Evolutionary conservation across 2,888 invertebrate species (phyloP).

Genomic region (Drosophila aldrichi): DNA sequence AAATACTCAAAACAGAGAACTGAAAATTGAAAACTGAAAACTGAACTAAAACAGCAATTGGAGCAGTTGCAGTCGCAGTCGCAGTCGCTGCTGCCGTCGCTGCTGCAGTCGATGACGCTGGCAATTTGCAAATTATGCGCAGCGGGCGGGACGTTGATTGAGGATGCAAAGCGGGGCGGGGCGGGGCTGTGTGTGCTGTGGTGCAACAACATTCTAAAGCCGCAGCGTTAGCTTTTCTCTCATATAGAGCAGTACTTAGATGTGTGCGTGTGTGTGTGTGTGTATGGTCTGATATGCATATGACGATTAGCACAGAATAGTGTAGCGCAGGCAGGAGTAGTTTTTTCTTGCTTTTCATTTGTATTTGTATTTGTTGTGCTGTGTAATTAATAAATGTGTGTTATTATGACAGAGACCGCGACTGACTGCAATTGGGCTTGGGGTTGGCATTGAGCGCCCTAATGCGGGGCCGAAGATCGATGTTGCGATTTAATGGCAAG

Average conservation of each 20-base stretch:
- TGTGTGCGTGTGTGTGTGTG: slow-evolving; percentile 13
- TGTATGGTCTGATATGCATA: slow-evolving; percentile 44
- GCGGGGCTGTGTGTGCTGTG: slow-evolving; percentile 18
- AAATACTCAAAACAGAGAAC: slow-evolving; percentile 11
- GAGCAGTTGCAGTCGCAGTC: slow-evolving; percentile 31
- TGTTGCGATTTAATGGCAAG: slow-evolving; percentile 55
- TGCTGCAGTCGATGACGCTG: slow-evolving; percentile 51
- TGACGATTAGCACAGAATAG: slow-evolving; percentile 48
- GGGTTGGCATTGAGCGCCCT: slow-evolving; percentile 73
- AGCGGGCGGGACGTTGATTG: slow-evolving; percentile 60
- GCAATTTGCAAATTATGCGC: slow-evolving; percentile 78
- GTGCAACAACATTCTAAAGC: slow-evolving; percentile 76
- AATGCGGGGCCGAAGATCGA: slow-evolving; percentile 65
- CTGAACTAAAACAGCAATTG: slow-evolving; percentile 31
- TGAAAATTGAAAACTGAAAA: background rate
- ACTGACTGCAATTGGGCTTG: slow-evolving; percentile 17
- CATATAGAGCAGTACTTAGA: slow-evolving; percentile 23
- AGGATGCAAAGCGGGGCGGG: slow-evolving; percentile 22
- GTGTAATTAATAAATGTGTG: slow-evolving; percentile 79
- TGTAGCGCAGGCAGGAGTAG: slow-evolving; percentile 27
- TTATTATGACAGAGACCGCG: slow-evolving; percentile 60
- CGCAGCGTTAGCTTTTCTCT: slow-evolving; percentile 62
- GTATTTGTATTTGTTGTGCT: slow-evolving; percentile 35
- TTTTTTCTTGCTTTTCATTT: too few species aligned
- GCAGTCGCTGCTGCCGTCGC: slow-evolving; percentile 27